phyloP scores from a whole-genome alignment of 2,113 vertebrate species.

The Rhynchomys soricoides region DNA sequence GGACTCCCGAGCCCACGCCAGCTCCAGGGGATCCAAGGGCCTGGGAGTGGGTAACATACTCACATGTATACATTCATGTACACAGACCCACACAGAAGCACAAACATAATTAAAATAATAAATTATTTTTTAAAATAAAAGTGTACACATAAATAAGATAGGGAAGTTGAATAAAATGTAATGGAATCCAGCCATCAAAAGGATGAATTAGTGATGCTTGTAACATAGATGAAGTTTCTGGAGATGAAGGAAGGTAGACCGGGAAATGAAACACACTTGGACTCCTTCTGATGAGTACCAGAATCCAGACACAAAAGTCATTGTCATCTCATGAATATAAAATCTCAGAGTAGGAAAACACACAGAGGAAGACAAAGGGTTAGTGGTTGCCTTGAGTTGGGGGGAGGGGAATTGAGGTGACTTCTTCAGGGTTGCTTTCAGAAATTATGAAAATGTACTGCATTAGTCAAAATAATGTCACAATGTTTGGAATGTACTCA shows the following conservation, averaged over 20 bases:
- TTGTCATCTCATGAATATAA: neutral
- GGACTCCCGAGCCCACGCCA: neutral
- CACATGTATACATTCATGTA: neutral
- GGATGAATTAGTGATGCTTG: neutral
- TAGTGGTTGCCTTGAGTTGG: neutral
- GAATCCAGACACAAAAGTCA: slow-evolving; percentile 9
- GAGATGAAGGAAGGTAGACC: neutral
- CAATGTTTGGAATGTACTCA: neutral
- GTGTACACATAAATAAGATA: neutral
- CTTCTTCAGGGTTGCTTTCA: neutral
- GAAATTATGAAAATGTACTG: neutral
- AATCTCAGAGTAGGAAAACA: neutral
- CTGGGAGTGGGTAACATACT: neutral
- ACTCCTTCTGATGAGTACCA: neutral
- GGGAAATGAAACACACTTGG: neutral
- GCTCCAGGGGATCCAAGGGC: neutral
- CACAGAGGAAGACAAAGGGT: neutral
- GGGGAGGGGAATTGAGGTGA: neutral
- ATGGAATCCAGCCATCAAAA: slow-evolving; percentile 14
- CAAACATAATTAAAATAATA: neutral
- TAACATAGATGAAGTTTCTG: neutral
- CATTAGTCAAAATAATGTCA: neutral
- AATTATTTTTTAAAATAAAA: neutral
- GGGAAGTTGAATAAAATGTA: neutral
- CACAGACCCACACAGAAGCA: neutral